Conservation (phyloP, 92 coral and sea anemone species). For the Porites evermanni region DNA sequence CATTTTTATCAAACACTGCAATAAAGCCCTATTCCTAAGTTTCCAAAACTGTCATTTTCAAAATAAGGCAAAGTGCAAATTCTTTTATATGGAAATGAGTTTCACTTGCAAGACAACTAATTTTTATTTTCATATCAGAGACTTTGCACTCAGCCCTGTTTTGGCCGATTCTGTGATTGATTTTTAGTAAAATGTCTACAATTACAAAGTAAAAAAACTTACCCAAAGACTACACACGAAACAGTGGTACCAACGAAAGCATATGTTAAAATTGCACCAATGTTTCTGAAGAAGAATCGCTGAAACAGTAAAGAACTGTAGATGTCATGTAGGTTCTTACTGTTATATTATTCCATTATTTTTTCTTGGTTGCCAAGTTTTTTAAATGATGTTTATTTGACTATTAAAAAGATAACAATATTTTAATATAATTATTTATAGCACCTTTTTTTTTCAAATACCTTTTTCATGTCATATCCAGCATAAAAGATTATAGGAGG, state of each 20-base stretch:
- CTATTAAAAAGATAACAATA: too few species aligned
- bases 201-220: constrained; percentile 24
- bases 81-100: too few species aligned
- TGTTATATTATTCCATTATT: not conserved
- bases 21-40: too few species aligned
- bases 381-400: too few species aligned
- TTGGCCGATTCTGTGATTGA: not conserved
- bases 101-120: too few species aligned
- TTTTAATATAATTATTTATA: not conserved
- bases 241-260: constrained; percentile 98
- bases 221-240: constrained; percentile 97
- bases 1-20: too few species aligned
- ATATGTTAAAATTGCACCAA: constrained; percentile 94
- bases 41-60: too few species aligned
- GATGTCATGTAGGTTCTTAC: not conserved
- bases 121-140: too few species aligned
- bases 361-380: not conserved
- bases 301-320: constrained; percentile 48
- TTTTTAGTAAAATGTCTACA: not conserved
- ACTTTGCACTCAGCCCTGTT: too few species aligned
- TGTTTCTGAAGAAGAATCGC: constrained; percentile 97
- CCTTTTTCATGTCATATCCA: constrained; percentile 99
- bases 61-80: too few species aligned
- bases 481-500: constrained; percentile 99
- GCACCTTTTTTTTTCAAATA: constrained; percentile 1